Base-by-base conservation (phyloP, 37 sponge, comb jelly and placozoan genomes). In the Aplysina aerophoba region DNA sequence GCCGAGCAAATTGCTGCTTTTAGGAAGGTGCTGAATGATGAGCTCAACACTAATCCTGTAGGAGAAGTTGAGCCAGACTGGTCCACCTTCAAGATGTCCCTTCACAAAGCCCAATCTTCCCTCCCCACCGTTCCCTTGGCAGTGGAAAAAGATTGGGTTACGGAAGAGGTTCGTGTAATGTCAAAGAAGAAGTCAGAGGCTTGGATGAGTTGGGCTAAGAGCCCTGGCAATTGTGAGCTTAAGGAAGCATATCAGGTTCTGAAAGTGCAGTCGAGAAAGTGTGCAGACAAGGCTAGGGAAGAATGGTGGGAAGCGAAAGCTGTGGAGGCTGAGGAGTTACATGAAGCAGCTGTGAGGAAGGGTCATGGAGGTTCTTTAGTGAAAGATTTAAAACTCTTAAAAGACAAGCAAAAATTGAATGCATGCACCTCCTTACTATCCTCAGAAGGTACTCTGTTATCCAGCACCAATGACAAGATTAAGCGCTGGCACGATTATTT, bases 261-360 rank as follows among this genome's bases (percentile, higher is more conserved):
- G 33, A 81, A 57, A 15, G 12, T 0, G 19, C 61, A 15, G 35
- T 27, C 82, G 6, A 81, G 38, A 36, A 57, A 27, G 15, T 5
- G 28, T 81, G 82, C 82, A 19, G 82, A 81, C 2, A 59, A 61
- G 4, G 82, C 82, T 6, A 56, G 82, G 63, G 38, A 81, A 22
- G 82, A 8, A 4, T 81, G 82, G 82, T 81, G 82, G 82, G 61
- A 57, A 31, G 60, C 59, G 4, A 81, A 57, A 15, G 82, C 61
- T 19, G 61, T 25, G 34, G 63, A 81, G 27, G 61, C 82, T 4
- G 82, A 81, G 37, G 25, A 41, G 61, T 15, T 57, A 59, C 8
- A 56, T 27, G 30, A 81, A 27, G 14, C 1, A 24, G 60, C 82
- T 16, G 34, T 57, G 59, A 56, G 8, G 44, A 15, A 57, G 20